Conservation (phyloP, 2,113 vertebrate genomes). For the Cyrtonyx montezumae region DNA sequence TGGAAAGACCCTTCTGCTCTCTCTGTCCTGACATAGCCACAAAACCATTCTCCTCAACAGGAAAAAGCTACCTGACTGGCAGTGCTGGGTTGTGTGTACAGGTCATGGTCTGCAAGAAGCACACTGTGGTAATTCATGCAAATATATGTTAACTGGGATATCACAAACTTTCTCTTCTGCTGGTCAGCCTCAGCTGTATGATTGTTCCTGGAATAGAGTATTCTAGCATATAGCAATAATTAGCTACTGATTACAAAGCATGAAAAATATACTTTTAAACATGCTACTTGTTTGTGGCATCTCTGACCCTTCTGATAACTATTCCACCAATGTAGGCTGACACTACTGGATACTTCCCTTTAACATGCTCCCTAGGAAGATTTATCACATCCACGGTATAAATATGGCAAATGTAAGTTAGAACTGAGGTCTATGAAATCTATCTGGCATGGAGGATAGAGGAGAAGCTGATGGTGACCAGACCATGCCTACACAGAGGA, state of each 20-base stretch:
- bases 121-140: not conserved
- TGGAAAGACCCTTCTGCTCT: not conserved
- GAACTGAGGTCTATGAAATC: not conserved
- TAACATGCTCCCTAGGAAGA: not conserved
- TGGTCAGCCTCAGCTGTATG: not conserved
- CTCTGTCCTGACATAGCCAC: not conserved
- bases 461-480: not conserved
- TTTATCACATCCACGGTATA: not conserved
- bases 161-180: not conserved
- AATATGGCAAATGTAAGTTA: not conserved
- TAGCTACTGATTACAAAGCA: not conserved
- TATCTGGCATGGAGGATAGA: rapidly evolving
- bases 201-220: not conserved
- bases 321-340: not conserved
- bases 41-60: not conserved
- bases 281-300: not conserved
- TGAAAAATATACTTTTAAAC: not conserved
- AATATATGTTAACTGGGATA: not conserved
- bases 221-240: not conserved
- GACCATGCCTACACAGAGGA: rapidly evolving
- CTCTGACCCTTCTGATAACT: not conserved
- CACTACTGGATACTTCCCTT: not conserved
- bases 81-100: not conserved
- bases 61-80: not conserved
- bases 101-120: not conserved